A percentile compares a stretch with the other conserved stretches of the same genome.
Evolutionary conservation across 1,140 invertebrate species (phyloP).

Genomic region (Elysia chlorotica): DNA sequence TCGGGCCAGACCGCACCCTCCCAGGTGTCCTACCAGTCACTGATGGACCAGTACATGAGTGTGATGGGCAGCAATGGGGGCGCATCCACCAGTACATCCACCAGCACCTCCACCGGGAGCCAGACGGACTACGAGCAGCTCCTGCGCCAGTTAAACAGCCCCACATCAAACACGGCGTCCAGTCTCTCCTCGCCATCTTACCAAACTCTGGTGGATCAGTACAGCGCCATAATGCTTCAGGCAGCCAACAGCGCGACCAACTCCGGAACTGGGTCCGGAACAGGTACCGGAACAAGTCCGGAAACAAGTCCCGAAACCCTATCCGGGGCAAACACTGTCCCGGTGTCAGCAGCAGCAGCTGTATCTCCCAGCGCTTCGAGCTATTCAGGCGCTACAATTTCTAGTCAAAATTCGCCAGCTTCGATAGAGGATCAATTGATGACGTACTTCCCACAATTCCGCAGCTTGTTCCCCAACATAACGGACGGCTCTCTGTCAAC

Average conservation of each 20-base stretch:
- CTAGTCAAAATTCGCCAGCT: neutral
- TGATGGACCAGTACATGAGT: neutral
- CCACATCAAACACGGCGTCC: neutral
- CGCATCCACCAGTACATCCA: too few relatives aligned
- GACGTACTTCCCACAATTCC: slow-evolving; percentile 12
- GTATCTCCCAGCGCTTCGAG: neutral
- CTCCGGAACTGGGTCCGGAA: too few relatives aligned
- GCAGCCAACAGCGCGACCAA: neutral
- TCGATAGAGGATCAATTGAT: slow-evolving; percentile 5
- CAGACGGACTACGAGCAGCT: neutral
- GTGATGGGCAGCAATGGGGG: neutral
- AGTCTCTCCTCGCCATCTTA: neutral
- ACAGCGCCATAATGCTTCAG: neutral
- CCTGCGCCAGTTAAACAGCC: neutral
- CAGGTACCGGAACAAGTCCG: neutral
- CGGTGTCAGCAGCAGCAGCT: neutral
- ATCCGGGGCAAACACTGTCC: neutral
- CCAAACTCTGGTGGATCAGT: neutral
- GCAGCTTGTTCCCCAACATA: neutral
- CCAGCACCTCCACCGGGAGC: neutral
- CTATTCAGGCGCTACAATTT: neutral
- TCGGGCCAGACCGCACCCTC: too few relatives aligned
- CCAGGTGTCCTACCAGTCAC: slow-evolving; percentile 2
- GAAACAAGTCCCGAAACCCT: neutral
- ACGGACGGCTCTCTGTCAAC: neutral